These are phyloP conservation scores for Sphyrna mokarran DNA, from an alignment of 2,113 vertebrate genomes.

Conservation along the genomic window DNA sequence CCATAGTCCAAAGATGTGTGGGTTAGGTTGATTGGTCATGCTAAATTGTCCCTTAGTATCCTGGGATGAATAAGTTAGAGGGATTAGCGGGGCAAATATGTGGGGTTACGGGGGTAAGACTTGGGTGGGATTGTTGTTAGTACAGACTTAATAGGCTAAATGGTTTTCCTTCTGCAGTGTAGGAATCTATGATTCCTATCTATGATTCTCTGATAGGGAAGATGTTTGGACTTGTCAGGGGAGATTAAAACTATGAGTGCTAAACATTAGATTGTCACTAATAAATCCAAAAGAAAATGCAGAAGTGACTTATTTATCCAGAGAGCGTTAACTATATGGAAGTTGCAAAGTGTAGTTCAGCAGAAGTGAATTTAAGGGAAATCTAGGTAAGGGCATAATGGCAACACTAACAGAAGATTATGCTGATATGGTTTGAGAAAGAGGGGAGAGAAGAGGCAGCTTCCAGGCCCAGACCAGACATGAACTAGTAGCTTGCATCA, in stretches of 20 bases:
- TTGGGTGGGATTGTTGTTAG: no score
- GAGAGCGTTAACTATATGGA: not conserved
- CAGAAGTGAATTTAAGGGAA: not conserved
- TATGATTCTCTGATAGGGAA: no score
- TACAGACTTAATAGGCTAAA: no score
- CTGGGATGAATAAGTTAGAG: no score
- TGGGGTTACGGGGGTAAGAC: no score
- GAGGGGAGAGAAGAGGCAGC: not conserved
- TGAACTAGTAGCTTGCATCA: not conserved
- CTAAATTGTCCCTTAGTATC: no score
- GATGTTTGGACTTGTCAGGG: no score
- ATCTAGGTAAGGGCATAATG: not conserved
- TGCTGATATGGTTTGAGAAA: not conserved
- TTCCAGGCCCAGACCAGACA: not conserved
- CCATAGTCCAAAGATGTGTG: no score
- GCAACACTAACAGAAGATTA: not conserved
- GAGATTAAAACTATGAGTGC: not conserved
- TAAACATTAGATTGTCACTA: not conserved
- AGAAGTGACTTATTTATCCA: not conserved
- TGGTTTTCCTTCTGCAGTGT: no score
- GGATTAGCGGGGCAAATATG: no score
- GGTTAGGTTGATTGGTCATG: no score
- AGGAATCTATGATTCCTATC: no score
- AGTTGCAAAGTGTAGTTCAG: not conserved
- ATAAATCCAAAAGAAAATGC: not conserved